A percentile compares a stretch with the other conserved stretches of the same genome.
Conservation (phyloP, 2,797 vertebrate genomes). For the Acrocephalus scirpaceus region DNA sequence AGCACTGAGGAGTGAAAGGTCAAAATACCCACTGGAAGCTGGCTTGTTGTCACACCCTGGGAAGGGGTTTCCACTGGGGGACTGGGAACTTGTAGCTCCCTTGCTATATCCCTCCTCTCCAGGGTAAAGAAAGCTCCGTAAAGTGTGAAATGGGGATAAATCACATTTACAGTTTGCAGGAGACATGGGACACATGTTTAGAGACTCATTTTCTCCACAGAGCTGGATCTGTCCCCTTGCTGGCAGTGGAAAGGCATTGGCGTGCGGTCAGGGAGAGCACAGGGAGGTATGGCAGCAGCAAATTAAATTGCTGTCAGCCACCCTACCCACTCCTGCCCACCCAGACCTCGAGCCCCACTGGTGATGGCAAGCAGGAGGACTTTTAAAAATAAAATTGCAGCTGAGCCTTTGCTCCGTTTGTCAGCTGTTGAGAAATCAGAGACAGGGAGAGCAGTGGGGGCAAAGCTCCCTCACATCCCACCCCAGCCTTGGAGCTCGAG, state of each 20-base stretch:
- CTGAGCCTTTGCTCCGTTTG: background rate
- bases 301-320: background rate
- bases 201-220: background rate
- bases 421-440: background rate
- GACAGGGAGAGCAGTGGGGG: background rate
- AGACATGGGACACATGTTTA: background rate
- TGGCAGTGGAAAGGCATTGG: background rate
- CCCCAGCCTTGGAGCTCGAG: background rate
- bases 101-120: fast-evolving
- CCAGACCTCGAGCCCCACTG: background rate
- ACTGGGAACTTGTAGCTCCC: background rate
- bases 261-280: background rate
- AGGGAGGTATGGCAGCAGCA: background rate
- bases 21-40: background rate
- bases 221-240: background rate
- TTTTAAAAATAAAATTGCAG: background rate
- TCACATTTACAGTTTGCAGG: background rate
- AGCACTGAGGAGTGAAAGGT: background rate
- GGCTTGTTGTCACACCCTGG: background rate
- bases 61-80: background rate
- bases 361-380: background rate
- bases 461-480: background rate
- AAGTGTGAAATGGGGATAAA: background rate
- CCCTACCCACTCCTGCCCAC: background rate
- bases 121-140: background rate